phyloP scores from a whole-genome alignment of 2,113 vertebrate species.

The Oryzias woworae region DNA sequence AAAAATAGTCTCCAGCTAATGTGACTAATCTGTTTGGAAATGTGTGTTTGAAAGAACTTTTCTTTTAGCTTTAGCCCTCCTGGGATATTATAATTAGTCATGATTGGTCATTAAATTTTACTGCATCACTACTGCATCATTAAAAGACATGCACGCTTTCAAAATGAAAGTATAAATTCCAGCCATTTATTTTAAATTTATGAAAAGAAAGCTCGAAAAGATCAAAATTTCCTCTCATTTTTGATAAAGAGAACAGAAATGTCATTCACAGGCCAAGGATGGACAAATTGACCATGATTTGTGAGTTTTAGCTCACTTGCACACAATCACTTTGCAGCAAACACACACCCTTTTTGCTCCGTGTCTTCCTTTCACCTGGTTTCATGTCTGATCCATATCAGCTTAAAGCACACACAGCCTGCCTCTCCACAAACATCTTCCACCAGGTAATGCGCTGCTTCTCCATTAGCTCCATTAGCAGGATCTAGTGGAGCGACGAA shows the following conservation, averaged over 20 bases:
- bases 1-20: no score
- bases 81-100: no score
- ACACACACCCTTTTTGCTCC: background rate
- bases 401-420: conserved; percentile 21
- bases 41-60: no score
- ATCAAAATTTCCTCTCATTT: background rate
- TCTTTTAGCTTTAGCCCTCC: no score
- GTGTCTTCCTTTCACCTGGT: conserved; percentile 3
- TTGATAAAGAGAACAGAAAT: background rate
- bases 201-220: background rate
- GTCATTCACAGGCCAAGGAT: background rate
- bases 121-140: no score
- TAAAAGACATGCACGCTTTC: no score
- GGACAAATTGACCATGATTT: no score
- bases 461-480: conserved; percentile 4
- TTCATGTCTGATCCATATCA: conserved; percentile 17
- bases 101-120: no score
- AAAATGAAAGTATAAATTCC: no score
- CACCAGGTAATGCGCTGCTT: conserved; percentile 15
- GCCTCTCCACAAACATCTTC: conserved; percentile 23
- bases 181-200: background rate
- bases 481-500: conserved; percentile 2
- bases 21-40: no score
- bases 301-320: background rate
- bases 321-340: no score